Evolutionary conservation across 1,140 invertebrate genomes (phyloP), one percentile per base, ranked within the genome.

Genomic region (Coenobita brevimanus): DNA sequence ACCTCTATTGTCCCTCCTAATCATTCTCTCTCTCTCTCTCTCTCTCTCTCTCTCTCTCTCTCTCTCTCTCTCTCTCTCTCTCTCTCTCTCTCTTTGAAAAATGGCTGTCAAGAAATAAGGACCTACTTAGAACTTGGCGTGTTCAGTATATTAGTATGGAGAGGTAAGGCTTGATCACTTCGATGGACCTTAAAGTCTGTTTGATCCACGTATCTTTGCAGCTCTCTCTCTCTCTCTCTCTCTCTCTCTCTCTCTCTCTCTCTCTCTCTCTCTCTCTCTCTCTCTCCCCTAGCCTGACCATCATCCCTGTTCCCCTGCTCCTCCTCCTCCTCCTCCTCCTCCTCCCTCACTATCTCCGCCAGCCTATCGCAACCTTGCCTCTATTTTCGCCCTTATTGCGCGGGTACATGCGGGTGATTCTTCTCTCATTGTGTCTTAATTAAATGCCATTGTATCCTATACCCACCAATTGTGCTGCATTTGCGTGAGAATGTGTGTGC

Each of bases 341-440:
- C 36, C 76, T 60, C 17, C 27, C 46, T 15, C 76, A 27, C 13
- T 60, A 43, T 8, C 46, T n/a, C 76, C 30, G 10, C 4, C 30
- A 54, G 38, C 30, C 75, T 54, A 15, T 13, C 15, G 3, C 24
- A 24, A 8, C 69, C 41, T 38, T 3, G n/a, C 36, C 36, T 41
- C 80, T 62, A 30, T 71, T 46, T 41, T 36, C 4, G 24, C 38
- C 80, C 64, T 41, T 46, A 54, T 82, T 67, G 46, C 38, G 41
- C 62, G 17, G 46, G 64, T 24, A 54, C 64, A 71, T 82, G 64
- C 67, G 62, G 80, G 43, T 82, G 62, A 82, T 82, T 82, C 80
- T 82, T 82, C 80, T n/a, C 80, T 82, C 80, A 82, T 82, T 69
- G 80, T 50, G 62, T 71, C 64, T 67, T 71, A 71, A 82, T 82